Evolutionary conservation across 2,797 vertebrate genomes (phyloP), one percentile per base, ranked within the genome.

Genomic region (Valencia hispanica): DNA sequence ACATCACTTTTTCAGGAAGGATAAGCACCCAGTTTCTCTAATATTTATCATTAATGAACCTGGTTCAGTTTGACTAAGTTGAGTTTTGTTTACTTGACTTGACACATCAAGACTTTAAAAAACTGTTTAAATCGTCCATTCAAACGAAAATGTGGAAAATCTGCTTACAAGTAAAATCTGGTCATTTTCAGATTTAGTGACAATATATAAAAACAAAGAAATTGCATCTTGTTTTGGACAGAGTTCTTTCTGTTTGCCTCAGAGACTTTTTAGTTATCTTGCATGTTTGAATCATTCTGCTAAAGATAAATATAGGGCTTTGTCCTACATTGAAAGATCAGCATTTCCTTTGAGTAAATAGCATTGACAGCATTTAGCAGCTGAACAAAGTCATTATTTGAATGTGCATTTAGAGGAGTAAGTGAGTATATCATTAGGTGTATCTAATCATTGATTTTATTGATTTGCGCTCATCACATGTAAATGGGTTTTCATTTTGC

Each of bases 371-470:
- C 32, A 68, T 55, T 85, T 83, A 50, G 78, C 73, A 77, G 22
- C 73, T 57, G 48, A 57, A 68, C 25, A 57, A 81, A 74, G 43
- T 34, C 7, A 8, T 68, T 66, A 32, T 74, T 70, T 48, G 17
- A 70, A 27, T n/a, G 11, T 70, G 15, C 25, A 82, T 68, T 70
- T 70, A 69, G 57, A 27, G 48, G 63, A 63, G 55, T 39, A n/a
- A 75, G 25, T 69, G 61, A 50, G 74, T 80, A 7, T 83, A 79
- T 85, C 87, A 47, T 79, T 82, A 73, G 77, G 59, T 51, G 22
- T 72, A 79, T 82, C 73, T 77, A 74, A 70, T 84, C 70, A 55
- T 57, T 74, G 47, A n/a, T 39, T 48, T 85, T 74, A 73, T 61
- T 61, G 55, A 77, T 45, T 7, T 80, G 66, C 47, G 27, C 53